Evolutionary conservation across 2,888 invertebrate genomes (phyloP), one percentile per base, ranked within the genome.

Genomic region (Lomographa bimaculata): DNA sequence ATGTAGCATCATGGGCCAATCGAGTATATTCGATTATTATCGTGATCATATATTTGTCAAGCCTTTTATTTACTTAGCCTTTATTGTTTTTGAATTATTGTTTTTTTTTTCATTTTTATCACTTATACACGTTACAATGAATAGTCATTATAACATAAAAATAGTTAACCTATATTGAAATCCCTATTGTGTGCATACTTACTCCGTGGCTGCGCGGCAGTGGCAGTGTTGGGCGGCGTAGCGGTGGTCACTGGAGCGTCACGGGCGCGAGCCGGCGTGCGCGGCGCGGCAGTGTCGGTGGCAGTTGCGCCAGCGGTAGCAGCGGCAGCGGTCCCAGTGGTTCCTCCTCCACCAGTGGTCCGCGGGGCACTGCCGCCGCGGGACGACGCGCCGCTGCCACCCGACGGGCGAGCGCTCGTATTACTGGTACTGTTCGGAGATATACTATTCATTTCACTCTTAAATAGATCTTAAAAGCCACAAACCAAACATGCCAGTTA

Each of bases 291-390:
- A 45, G 70, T 30, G 68, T 76, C 11, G 6, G 60, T 34, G 67
- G 71, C 37, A 74, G 75, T 30, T 19, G 52, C 53, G 17, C 57
- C 50, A 8, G 56, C 33, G 0, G 69, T 60, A 5, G 69, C 56
- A 0, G 58, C 3, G 71, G 55, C 11, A 58, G 20, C 56, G 43
- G 5, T n/a, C 53, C 49, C 24, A 6, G 71, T 50, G 1, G 69
- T n/a, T n/a, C n/a, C n/a, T n/a, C n/a, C n/a, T n/a, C n/a, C 30
- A 38, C 66, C 72, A 1, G 67, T 68, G 9, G 60, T 64, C 41
- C 79, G 79, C 2, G 85, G 74, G 0, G 82, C 82, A 25, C 83
- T 84, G 28, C 83, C 79, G 1, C 89, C 83, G 28, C 92, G 89
- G 4, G 91, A 89, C 46, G 90, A 84, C 36, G 64, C 83, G 23